Evolutionary conservation across 2,888 invertebrate species (phyloP).

Genomic region (Dinocampus coccinellae): DNA sequence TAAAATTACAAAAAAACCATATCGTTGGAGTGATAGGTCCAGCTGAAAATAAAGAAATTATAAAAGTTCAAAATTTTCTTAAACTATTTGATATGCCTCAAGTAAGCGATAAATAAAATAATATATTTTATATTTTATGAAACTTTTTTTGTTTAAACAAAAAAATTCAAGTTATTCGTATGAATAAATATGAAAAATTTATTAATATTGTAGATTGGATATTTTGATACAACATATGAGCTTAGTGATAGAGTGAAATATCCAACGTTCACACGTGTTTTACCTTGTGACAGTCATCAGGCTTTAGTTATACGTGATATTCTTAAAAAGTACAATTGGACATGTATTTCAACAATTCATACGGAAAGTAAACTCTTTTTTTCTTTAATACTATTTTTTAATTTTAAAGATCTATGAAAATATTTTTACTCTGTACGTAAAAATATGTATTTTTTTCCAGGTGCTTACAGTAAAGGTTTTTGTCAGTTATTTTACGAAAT

Average conservation of each 20-base stretch:
- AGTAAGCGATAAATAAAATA: conserved; percentile 45
- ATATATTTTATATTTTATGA: too few species aligned
- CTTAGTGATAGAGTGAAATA: conserved; percentile 82
- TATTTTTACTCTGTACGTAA: too few species aligned
- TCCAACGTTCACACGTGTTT: conserved; percentile 83
- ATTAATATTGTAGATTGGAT: conserved; percentile 75
- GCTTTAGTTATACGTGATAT: conserved; percentile 81
- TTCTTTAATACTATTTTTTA: not conserved
- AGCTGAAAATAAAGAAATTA: conserved; percentile 79
- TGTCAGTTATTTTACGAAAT: too few species aligned
- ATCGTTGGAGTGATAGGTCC: conserved; percentile 83
- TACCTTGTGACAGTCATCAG: conserved; percentile 84
- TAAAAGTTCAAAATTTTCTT: conserved; percentile 82
- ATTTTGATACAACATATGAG: conserved; percentile 83
- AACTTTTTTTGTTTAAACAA: too few species aligned
- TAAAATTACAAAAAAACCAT: too few species aligned
- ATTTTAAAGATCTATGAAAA: not conserved
- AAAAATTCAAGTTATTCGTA: too few species aligned
- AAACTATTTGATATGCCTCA: conserved; percentile 76
- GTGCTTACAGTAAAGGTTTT: too few species aligned
- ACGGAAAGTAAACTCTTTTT: conserved; percentile 79
- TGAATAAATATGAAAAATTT: too few species aligned
- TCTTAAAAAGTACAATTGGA: conserved; percentile 80
- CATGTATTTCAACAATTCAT: conserved; percentile 82
- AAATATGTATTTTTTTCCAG: too few species aligned